These are phyloP conservation scores for Syngnathus acus DNA, from an alignment of 2,797 vertebrate species.

Conservation along the genomic window DNA sequence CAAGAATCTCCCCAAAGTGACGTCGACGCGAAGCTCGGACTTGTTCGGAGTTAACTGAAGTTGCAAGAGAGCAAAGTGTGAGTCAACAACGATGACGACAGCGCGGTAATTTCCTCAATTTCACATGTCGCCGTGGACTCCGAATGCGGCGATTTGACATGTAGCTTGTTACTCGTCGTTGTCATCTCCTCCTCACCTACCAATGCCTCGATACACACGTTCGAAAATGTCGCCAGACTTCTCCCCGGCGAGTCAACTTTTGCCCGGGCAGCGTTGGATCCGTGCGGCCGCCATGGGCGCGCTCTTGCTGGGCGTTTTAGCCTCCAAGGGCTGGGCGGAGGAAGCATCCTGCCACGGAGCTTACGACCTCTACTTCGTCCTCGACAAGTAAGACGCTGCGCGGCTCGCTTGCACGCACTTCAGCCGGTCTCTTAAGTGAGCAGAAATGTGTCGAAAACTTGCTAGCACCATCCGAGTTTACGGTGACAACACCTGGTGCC, in stretches of 20 bases:
- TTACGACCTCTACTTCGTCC: conserved; percentile 88
- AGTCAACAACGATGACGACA: conserved; percentile 47
- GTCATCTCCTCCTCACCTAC: not conserved
- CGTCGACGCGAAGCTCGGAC: conserved; percentile 11
- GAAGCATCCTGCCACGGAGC: conserved; percentile 79
- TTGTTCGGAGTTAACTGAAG: conserved; percentile 19
- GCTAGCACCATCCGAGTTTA: not conserved
- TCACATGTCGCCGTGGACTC: conserved; percentile 16
- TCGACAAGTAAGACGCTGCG: conserved; percentile 79
- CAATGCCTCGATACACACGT: not conserved
- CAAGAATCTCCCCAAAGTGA: not conserved
- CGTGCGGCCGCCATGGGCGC: conserved; percentile 6
- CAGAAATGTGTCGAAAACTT: not conserved
- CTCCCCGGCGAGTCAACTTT: conserved; percentile 18
- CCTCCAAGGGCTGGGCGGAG: conserved; percentile 53
- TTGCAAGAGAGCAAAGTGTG: conserved; percentile 17
- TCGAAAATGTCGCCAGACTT: conserved; percentile 12
- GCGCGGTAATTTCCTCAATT: conserved; percentile 41
- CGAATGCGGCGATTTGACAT: conserved; percentile 27
- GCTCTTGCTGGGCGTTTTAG: conserved; percentile 31
- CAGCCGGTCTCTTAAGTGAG: not conserved
- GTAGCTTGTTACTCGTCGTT: conserved; percentile 14
- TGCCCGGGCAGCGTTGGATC: conserved; percentile 19
- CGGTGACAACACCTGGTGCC: not conserved
- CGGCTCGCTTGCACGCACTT: too few species aligned